Base-by-base conservation (phyloP, 1,140 invertebrate species). In the Heliconius hewitsoni region DNA sequence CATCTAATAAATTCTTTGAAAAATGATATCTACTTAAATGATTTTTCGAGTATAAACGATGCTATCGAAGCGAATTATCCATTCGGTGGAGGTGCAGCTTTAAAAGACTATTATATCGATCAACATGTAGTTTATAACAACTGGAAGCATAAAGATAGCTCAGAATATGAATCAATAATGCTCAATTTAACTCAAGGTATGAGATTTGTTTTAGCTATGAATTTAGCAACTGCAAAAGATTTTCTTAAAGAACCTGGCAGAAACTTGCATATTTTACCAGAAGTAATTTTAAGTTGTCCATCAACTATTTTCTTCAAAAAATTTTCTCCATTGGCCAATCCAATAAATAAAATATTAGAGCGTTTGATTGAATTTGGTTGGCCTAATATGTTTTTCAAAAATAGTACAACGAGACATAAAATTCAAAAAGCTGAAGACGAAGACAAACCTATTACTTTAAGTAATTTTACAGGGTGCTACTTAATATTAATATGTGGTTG, bases 231-330 rank as follows among this genome's bases (percentile, higher is more conserved):
- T 8, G 81, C 85, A 13, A 83, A 82, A 73, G 55, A 77, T 6
- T 85, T 87, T 78, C 80, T 89, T 66, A 84, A 77, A 73, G 75
- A 83, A 55, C 80, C 84, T 4, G 85, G 84, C 18, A 78, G 83
- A 60, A 84, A 81, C 8, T 71, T 91, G 23, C 86, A 89, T 37
- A 86, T 89, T 57, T 77, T 93, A 66, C 84, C 85, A 13, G 74
- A 87, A 78, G 85, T 74, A 78, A 81, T 93, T 18, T 71, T 86
- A n/a, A 83, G 23, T 27, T 87, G 83, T 73, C 90, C 89, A 2
- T 81, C 87, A 1, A 84, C 86, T 9, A 81, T 93, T 86, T 93
- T 89, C 83, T 93, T 92, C 50, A 93, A 93, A 74, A 92, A 90
- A 79, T 92, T 82, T 77, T 93, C 92, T 11, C 89, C 89, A 34